phyloP scores from a whole-genome alignment of 1,140 invertebrate genomes.

The Riptortus pedestris region DNA sequence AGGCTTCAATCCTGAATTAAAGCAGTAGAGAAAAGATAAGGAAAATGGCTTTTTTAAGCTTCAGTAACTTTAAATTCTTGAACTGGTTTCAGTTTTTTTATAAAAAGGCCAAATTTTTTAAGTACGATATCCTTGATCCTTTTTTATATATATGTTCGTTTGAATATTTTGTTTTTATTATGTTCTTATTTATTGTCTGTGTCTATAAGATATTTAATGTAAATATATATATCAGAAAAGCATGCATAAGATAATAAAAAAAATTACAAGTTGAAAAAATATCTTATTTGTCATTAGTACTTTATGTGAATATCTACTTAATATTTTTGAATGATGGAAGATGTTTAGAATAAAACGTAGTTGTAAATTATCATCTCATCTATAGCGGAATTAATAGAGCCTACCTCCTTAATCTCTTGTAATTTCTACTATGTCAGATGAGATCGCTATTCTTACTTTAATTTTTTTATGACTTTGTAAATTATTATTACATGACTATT shows the following conservation, averaged over 20 bases:
- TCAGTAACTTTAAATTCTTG: not conserved
- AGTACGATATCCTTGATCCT: not conserved
- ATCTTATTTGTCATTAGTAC: not conserved
- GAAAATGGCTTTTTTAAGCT: not conserved
- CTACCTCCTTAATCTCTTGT: slow-evolving; percentile 1
- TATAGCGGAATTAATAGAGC: not conserved
- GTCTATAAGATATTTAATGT: slow-evolving; percentile 3
- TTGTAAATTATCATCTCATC: not conserved
- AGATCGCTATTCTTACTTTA: not conserved
- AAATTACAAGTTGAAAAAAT: not conserved
- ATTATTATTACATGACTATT: slow-evolving; percentile 15
- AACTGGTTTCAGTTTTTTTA: not conserved
- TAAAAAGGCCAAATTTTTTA: not conserved
- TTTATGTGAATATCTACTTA: not conserved
- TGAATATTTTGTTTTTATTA: not conserved
- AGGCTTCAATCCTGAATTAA: slow-evolving; percentile 25
- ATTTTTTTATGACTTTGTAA: slow-evolving; percentile 9
- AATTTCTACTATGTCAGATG: not conserved
- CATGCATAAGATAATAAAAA: not conserved
- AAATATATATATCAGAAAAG: not conserved
- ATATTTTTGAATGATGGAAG: not conserved
- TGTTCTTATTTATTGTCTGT: slow-evolving; percentile 3
- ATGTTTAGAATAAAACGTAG: not conserved
- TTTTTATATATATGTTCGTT: not conserved
- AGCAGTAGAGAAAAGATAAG: not conserved